Evolutionary conservation across 2,888 invertebrate species (phyloP).

Genomic region (Scrobipalpa atriplicella): DNA sequence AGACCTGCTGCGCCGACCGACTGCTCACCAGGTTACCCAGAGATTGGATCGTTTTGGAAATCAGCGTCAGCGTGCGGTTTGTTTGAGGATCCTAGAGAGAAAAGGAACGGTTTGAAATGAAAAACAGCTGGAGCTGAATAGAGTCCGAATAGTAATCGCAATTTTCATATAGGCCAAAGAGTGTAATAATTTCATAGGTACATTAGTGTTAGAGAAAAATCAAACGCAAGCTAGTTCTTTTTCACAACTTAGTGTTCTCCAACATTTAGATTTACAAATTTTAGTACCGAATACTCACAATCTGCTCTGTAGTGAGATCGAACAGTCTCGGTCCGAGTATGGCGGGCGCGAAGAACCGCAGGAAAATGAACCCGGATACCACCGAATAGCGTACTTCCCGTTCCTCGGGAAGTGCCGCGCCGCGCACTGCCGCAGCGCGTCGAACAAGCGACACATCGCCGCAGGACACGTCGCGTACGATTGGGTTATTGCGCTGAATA

Average conservation of each 20-base stretch:
- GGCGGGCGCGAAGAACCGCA: slow-evolving; percentile 96
- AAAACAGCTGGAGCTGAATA: background rate
- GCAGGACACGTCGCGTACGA: slow-evolving; percentile 94
- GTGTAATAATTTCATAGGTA: no score
- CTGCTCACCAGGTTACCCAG: slow-evolving; percentile 95
- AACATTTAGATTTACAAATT: no score
- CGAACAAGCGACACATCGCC: slow-evolving; percentile 94
- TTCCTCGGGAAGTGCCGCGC: slow-evolving; percentile 93
- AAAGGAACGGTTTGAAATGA: background rate
- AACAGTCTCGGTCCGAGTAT: slow-evolving; percentile 95
- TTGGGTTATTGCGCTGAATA: slow-evolving; percentile 91
- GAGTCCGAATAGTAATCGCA: no score
- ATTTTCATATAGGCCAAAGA: no score
- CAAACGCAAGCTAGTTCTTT: no score
- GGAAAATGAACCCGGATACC: slow-evolving; percentile 95
- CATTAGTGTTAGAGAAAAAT: no score
- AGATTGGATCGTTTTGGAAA: slow-evolving; percentile 96
- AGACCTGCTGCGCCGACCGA: slow-evolving; percentile 89
- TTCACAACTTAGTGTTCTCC: no score
- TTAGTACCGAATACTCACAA: slow-evolving; percentile 83
- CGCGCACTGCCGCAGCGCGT: slow-evolving; percentile 93
- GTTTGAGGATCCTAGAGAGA: slow-evolving; percentile 89
- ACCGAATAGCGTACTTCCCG: slow-evolving; percentile 96
- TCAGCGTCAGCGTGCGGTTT: slow-evolving; percentile 93
- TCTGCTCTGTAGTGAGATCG: slow-evolving; percentile 93